Evolutionary conservation across 2,888 invertebrate genomes (phyloP).

Genomic region (Diarsia brunnea): DNA sequence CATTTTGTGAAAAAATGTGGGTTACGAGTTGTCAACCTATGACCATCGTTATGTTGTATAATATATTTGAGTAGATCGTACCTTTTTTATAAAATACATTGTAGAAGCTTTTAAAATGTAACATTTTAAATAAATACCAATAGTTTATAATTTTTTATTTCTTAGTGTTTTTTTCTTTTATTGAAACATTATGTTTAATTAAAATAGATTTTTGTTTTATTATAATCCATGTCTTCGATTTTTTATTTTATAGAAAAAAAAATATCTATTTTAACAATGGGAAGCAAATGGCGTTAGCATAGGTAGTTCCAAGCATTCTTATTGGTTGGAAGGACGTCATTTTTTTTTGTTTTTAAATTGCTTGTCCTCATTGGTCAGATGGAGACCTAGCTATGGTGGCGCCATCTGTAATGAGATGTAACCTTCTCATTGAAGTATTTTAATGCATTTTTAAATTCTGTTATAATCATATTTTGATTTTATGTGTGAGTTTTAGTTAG

Average conservation of each 20-base stretch:
- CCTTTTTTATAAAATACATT: slow-evolving; percentile 15
- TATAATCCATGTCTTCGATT: slow-evolving; percentile 44
- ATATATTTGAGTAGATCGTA: slow-evolving; percentile 5
- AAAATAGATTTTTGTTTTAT: slow-evolving; percentile 24
- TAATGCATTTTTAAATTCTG: slow-evolving; percentile 7
- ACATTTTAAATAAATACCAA: slow-evolving; percentile 45
- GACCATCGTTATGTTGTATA: too few species aligned
- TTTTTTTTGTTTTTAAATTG: background rate
- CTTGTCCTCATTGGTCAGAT: background rate
- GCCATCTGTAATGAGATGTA: background rate
- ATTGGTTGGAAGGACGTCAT: background rate
- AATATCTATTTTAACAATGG: background rate
- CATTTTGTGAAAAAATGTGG: too few species aligned
- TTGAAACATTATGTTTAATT: slow-evolving; percentile 13
- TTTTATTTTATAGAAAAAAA: slow-evolving; percentile 12
- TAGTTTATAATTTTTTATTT: slow-evolving; percentile 34
- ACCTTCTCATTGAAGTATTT: background rate
- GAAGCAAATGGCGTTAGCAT: background rate
- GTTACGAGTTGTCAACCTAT: too few species aligned
- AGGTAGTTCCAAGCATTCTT: background rate
- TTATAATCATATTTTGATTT: background rate
- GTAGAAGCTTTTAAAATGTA: slow-evolving; percentile 33
- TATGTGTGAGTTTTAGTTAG: background rate
- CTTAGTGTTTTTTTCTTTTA: slow-evolving; percentile 25
- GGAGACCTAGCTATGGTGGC: background rate